Percentiles rank a stretch among this genome's conserved stretches.
Conservation (phyloP, 2,888 invertebrate species). For the Prosapia bicincta region DNA sequence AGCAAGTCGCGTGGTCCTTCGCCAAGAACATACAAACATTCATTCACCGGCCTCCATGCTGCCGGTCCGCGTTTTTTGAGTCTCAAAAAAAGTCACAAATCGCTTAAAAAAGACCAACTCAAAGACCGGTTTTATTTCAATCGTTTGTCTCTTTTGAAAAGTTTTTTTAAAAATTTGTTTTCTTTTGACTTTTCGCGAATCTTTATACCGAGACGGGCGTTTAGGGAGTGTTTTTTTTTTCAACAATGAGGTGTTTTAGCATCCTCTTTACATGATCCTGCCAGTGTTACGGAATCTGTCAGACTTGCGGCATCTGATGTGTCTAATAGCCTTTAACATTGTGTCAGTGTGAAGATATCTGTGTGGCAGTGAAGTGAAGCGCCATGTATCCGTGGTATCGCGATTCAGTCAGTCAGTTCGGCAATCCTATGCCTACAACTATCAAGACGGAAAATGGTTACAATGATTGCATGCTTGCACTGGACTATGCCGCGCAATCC, state of each 20-base stretch:
- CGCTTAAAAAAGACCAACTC: slow-evolving; percentile 12
- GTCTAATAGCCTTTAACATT: not conserved
- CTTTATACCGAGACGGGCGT: not conserved
- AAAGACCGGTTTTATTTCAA: slow-evolving; percentile 8
- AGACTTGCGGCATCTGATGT: not conserved
- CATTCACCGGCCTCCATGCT: slow-evolving; percentile 23
- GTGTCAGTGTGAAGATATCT: not conserved
- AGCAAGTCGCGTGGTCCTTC: slow-evolving; percentile 26
- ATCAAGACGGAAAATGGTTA: slow-evolving; percentile 64
- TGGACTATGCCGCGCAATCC: slow-evolving; percentile 64
- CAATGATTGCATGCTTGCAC: slow-evolving; percentile 67
- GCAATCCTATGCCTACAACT: slow-evolving; percentile 55
- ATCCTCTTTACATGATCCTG: not conserved
- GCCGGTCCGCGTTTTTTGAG: slow-evolving; percentile 22
- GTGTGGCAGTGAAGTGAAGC: slow-evolving; percentile 6
- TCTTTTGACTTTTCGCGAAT: not conserved
- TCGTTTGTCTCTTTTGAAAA: not conserved
- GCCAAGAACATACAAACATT: slow-evolving; percentile 23
- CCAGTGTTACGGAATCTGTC: not conserved
- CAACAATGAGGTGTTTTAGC: not conserved
- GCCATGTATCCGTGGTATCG: slow-evolving; percentile 63
- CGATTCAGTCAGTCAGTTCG: slow-evolving; percentile 48
- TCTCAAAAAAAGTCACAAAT: slow-evolving; percentile 23
- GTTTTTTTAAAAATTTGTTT: not conserved
- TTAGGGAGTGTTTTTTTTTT: not conserved